These are phyloP conservation scores for Cryptoblepharus egeriae DNA, from an alignment of 2,797 vertebrate species.

Conservation along the genomic window DNA sequence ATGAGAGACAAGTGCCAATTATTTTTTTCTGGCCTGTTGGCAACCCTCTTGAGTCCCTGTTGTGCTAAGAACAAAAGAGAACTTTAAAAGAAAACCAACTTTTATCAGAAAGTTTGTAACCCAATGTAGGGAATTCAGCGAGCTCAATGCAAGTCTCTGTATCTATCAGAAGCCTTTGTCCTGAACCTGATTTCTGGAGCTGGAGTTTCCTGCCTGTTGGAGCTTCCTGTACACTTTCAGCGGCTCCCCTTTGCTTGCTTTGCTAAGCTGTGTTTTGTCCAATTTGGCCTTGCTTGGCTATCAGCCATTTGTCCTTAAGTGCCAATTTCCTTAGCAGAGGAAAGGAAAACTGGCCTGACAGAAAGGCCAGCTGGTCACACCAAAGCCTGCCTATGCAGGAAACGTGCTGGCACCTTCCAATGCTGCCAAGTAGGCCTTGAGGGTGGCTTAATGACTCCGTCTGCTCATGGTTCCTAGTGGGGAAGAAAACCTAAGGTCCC, in stretches of 20 bases:
- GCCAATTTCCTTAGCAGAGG: neutral
- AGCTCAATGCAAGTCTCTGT: neutral
- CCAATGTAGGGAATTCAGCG: neutral
- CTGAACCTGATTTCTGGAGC: neutral
- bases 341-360: neutral
- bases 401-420: neutral
- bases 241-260: neutral
- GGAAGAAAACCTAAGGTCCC: neutral
- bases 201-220: neutral
- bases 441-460: neutral
- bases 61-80: neutral
- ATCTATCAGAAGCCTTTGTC: slow-evolving; percentile 14
- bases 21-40: neutral
- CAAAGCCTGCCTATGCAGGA: neutral
- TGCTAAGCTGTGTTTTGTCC: neutral
- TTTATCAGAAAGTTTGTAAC: neutral
- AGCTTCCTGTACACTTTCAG: neutral
- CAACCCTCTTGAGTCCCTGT: neutral
- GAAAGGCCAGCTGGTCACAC: neutral
- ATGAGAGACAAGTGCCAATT: neutral
- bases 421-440: neutral
- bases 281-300: neutral
- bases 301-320: neutral
- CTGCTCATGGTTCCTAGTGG: neutral
- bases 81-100: neutral